Conservation (phyloP, 2,888 invertebrate species). For the Chesias legatella region DNA sequence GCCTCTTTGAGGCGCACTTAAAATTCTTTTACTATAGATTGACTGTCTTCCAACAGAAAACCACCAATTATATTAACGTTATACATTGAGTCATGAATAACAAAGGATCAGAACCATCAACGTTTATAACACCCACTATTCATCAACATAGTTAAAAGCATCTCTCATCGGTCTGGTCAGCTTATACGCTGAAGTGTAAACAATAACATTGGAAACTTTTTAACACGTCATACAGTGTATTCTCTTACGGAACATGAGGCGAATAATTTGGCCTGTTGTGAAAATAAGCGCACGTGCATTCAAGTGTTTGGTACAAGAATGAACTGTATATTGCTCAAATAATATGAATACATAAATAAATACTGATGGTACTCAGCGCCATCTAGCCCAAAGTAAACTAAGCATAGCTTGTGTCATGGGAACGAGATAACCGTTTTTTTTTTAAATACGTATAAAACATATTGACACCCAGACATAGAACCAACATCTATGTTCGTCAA, state of each 20-base stretch:
- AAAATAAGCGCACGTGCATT: slow-evolving; percentile 70
- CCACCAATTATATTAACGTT: too few relatives aligned
- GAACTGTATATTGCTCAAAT: slow-evolving; percentile 15
- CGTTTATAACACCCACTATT: slow-evolving; percentile 33
- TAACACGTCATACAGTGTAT: slow-evolving; percentile 62
- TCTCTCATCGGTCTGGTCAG: slow-evolving; percentile 58
- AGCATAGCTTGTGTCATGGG: too few relatives aligned
- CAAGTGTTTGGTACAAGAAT: slow-evolving; percentile 44
- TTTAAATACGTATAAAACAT: not conserved
- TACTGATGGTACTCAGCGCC: too few relatives aligned
- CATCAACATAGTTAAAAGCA: slow-evolving; percentile 59
- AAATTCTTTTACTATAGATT: too few relatives aligned
- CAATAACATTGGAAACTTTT: slow-evolving; percentile 76
- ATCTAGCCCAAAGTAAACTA: too few relatives aligned
- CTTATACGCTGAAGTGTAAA: slow-evolving; percentile 67
- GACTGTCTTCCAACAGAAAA: too few relatives aligned
- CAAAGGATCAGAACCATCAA: slow-evolving; percentile 8
- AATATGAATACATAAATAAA: too few relatives aligned
- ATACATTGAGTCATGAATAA: not conserved
- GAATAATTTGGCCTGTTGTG: slow-evolving; percentile 73
- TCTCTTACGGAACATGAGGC: slow-evolving; percentile 52
- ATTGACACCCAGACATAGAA: too few relatives aligned
- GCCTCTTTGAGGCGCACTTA: too few relatives aligned
- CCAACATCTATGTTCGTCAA: not conserved
- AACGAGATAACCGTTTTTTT: too few relatives aligned